A percentile compares a stretch with the other conserved stretches of the same genome.
phyloP scores from a whole-genome alignment of 2,888 invertebrate species.

The Apeira syringaria region DNA sequence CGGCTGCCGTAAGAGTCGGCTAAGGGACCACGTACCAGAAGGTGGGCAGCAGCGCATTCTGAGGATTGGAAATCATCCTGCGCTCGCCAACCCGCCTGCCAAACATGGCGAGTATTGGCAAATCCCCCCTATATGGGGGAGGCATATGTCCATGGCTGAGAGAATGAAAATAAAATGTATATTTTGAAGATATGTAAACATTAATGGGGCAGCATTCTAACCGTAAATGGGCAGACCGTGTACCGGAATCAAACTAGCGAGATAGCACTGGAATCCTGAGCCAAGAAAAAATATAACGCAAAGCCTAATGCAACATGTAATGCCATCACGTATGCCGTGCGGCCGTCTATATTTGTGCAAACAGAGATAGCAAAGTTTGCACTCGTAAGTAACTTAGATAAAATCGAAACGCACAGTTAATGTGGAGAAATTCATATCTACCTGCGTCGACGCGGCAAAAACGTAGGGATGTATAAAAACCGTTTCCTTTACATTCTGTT shows the following conservation, averaged over 20 bases:
- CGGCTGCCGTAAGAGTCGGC: no score
- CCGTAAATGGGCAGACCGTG: constrained; percentile 12
- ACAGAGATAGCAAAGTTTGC: constrained; percentile 75
- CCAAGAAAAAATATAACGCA: constrained; percentile 31
- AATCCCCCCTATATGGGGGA: no score
- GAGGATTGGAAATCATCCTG: no score
- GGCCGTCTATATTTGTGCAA: constrained; percentile 72
- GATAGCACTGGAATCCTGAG: constrained; percentile 11
- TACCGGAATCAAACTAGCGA: constrained; percentile 13
- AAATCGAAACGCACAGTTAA: constrained; percentile 46
- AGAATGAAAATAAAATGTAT: no score
- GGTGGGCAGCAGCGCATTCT: no score
- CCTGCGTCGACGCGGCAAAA: constrained; percentile 55
- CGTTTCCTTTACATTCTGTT: constrained; percentile 76
- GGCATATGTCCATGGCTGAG: no score
- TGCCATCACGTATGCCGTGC: constrained; percentile 61
- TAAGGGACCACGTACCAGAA: no score
- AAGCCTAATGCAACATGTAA: constrained; percentile 40
- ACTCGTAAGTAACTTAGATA: constrained; percentile 63
- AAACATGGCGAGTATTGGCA: no score
- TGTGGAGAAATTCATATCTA: constrained; percentile 54
- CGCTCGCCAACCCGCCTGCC: no score
- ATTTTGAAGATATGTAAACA: background rate
- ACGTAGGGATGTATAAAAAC: constrained; percentile 37
- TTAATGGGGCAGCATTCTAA: constrained; percentile 5